Conservation (phyloP, 2,888 invertebrate species). For the Pegoplata infirma region DNA sequence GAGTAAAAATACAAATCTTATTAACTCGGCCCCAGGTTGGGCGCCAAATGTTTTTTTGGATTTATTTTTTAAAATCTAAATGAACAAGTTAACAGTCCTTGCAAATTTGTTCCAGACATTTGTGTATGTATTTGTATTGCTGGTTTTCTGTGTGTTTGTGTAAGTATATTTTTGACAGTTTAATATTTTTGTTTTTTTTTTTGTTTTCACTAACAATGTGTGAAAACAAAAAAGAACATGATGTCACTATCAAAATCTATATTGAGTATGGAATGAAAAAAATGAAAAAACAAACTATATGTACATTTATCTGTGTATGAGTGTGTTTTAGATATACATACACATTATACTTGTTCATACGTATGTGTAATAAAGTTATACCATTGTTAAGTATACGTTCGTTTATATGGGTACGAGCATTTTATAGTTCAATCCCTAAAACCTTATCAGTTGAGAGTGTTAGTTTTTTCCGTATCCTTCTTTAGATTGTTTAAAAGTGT, state of each 20-base stretch:
- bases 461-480: not conserved
- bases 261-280: conserved; percentile 19
- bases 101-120: not conserved
- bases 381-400: not conserved
- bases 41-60: too few relatives aligned
- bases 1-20: too few relatives aligned
- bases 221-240: conserved; percentile 16
- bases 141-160: not conserved
- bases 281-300: too few relatives aligned
- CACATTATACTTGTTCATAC: too few relatives aligned
- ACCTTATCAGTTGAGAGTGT: not conserved
- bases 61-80: too few relatives aligned
- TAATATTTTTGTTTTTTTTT: conserved; percentile 2
- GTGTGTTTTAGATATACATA: too few relatives aligned
- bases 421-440: not conserved
- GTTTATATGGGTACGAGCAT: not conserved
- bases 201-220: conserved; percentile 7
- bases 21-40: too few relatives aligned
- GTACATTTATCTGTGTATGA: too few relatives aligned
- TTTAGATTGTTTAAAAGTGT: not conserved
- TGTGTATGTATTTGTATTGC: too few relatives aligned
- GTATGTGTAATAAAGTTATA: too few relatives aligned
- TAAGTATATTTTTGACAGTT: not conserved
- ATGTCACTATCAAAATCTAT: conserved; percentile 25
- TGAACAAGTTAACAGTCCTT: too few relatives aligned